phyloP scores from a whole-genome alignment of 2,888 invertebrate genomes.

The Acleris literana region DNA sequence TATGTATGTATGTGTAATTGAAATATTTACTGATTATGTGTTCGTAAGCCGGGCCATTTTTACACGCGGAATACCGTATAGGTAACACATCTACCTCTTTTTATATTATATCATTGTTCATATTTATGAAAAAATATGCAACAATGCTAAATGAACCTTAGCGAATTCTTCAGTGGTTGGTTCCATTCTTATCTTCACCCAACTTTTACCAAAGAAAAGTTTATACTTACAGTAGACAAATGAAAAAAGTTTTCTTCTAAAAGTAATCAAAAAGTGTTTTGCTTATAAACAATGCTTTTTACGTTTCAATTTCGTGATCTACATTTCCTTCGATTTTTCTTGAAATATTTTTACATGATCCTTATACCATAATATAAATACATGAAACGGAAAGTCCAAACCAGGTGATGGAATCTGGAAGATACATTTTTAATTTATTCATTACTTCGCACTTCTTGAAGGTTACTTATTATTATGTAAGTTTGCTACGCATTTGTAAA shows the following conservation, averaged over 20 bases:
- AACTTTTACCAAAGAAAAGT: slow-evolving; percentile 27
- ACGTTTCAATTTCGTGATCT: slow-evolving; percentile 18
- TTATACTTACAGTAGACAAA: slow-evolving; percentile 24
- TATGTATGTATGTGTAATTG: too few species aligned
- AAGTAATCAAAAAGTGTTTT: slow-evolving; percentile 32
- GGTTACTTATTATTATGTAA: neutral
- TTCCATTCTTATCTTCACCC: slow-evolving; percentile 12
- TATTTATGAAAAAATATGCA: too few species aligned
- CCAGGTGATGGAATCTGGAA: neutral
- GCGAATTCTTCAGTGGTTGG: slow-evolving; percentile 15
- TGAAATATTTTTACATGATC: too few species aligned
- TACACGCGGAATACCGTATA: too few species aligned
- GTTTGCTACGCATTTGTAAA: slow-evolving; percentile 18
- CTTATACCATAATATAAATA: too few species aligned
- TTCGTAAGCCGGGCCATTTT: too few species aligned
- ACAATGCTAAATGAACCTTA: too few species aligned
- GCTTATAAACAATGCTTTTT: slow-evolving; percentile 31
- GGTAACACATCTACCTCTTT: too few species aligned
- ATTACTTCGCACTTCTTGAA: slow-evolving; percentile 6
- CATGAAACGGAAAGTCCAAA: too few species aligned
- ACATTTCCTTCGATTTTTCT: neutral
- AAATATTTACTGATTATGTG: too few species aligned
- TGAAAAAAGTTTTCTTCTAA: slow-evolving; percentile 34
- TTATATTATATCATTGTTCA: too few species aligned
- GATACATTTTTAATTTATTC: slow-evolving; percentile 17